Evolutionary conservation across 2,888 invertebrate species (phyloP).

Genomic region (Amorpha juglandis): DNA sequence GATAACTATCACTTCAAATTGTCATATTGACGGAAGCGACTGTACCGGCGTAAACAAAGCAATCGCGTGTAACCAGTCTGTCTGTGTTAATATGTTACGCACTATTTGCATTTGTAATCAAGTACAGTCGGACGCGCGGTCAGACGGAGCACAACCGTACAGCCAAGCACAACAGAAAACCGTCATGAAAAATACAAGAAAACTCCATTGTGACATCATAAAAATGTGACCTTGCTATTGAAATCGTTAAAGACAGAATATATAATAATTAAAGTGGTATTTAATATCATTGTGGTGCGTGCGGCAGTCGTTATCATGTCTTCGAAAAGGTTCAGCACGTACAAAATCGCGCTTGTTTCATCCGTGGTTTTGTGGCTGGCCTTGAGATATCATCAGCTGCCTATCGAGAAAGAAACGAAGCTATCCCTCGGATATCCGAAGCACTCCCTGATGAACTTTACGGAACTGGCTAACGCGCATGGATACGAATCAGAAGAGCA

Average conservation of each 20-base stretch:
- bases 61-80: background rate
- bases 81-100: constrained; percentile 5
- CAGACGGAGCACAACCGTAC: background rate
- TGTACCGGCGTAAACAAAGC: background rate
- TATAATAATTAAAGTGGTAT: background rate
- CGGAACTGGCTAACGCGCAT: constrained; percentile 38
- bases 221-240: constrained; percentile 10
- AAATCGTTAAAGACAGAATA: background rate
- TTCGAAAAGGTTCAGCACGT: constrained; percentile 34
- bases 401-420: constrained; percentile 36
- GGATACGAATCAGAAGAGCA: constrained; percentile 63
- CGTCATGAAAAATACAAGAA: background rate
- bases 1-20: background rate
- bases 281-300: background rate
- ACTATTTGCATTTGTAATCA: constrained; percentile 9
- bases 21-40: background rate
- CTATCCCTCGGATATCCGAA: constrained; percentile 37
- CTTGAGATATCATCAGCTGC: constrained; percentile 27
- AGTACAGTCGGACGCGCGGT: background rate
- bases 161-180: background rate
- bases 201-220: background rate
- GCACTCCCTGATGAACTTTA: constrained; percentile 39
- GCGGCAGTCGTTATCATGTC: constrained; percentile 32
- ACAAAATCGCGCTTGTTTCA: constrained; percentile 32
- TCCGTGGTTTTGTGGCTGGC: background rate